Conservation (phyloP, 2,888 invertebrate species). For the Celastrina argiolus region DNA sequence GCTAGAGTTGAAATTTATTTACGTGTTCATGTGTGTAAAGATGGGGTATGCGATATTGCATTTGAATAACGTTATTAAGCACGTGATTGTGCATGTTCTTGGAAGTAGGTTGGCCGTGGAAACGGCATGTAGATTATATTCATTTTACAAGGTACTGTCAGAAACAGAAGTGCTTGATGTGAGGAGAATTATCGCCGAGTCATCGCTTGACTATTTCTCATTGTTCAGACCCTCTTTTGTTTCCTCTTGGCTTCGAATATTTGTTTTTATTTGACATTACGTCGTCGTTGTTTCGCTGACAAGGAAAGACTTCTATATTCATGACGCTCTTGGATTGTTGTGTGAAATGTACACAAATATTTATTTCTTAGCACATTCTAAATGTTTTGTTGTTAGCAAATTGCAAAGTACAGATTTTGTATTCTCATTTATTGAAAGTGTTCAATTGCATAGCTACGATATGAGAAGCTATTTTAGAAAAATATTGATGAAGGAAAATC, state of each 20-base stretch:
- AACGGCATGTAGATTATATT: conserved; percentile 24
- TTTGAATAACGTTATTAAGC: conserved; percentile 37
- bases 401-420: too few species aligned
- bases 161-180: conserved; percentile 11
- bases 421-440: too few species aligned
- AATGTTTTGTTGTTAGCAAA: too few species aligned
- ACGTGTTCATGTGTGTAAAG: conserved; percentile 19
- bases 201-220: conserved; percentile 16
- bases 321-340: neutral
- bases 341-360: neutral
- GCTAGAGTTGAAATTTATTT: conserved; percentile 6
- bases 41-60: conserved; percentile 34
- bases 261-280: conserved; percentile 19
- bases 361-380: neutral
- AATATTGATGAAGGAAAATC: too few species aligned
- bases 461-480: too few species aligned
- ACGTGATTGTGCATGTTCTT: conserved; percentile 40
- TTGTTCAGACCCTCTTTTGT: conserved; percentile 18
- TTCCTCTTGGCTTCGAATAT: neutral
- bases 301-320: neutral
- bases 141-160: conserved; percentile 21
- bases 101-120: conserved; percentile 35
- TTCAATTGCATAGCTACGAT: too few species aligned
- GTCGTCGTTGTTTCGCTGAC: neutral
- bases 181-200: conserved; percentile 2